A percentile compares a stretch with the other conserved stretches of the same genome.
Evolutionary conservation across 2,113 vertebrate species (phyloP).

Genomic region (Vombatus ursinus): DNA sequence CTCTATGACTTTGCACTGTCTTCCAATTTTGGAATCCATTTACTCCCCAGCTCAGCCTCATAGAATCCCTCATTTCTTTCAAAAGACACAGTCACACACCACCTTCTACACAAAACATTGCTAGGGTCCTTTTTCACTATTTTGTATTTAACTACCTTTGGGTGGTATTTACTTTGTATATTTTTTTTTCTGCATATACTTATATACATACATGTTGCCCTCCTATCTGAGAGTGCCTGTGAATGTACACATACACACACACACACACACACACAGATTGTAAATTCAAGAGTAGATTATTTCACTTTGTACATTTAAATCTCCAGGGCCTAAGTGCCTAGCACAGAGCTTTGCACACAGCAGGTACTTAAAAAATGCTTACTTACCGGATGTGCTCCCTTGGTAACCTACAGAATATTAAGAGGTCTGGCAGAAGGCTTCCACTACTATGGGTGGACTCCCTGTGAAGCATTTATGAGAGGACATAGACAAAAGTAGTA

Average conservation of each 20-base stretch:
- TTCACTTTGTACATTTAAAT: not conserved
- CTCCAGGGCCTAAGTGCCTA: not conserved
- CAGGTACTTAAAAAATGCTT: not conserved
- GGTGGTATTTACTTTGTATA: not conserved
- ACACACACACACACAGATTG: too few relatives aligned
- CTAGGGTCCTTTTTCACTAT: not conserved
- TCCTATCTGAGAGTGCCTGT: not conserved
- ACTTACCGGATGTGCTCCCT: not conserved
- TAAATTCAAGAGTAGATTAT: not conserved
- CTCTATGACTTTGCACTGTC: not conserved
- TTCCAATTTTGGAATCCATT: not conserved
- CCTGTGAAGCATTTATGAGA: not conserved
- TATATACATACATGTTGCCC: not conserved
- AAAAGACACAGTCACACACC: not conserved
- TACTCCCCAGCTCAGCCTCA: not conserved
- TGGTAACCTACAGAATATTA: not conserved
- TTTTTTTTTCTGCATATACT: not conserved
- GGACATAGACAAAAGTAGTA: not conserved
- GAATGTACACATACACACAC: not conserved
- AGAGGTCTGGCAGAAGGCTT: not conserved
- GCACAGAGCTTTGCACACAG: not conserved
- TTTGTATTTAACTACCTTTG: not conserved
- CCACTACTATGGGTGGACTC: not conserved
- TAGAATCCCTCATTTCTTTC: not conserved
- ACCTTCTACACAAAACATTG: not conserved